These are phyloP conservation scores for Prochilodus magdalenae DNA, from an alignment of 2,113 vertebrate species.

Conservation along the genomic window DNA sequence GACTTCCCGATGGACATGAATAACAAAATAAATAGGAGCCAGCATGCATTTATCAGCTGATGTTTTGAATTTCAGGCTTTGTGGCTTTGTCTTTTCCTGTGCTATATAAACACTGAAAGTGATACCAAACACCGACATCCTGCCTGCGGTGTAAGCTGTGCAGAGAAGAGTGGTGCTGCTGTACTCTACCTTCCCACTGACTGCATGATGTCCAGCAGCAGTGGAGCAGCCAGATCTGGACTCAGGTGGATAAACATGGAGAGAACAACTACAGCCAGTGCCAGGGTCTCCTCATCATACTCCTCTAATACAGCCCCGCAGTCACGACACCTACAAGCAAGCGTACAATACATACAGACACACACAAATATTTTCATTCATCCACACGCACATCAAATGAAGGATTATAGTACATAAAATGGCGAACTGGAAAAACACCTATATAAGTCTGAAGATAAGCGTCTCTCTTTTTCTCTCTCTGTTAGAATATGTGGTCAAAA, in stretches of 20 bases:
- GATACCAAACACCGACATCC: background rate
- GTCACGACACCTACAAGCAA: constrained; percentile 87
- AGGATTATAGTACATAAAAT: too few species aligned
- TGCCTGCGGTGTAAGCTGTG: background rate
- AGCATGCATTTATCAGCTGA: background rate
- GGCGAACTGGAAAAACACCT: too few species aligned
- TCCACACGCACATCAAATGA: too few species aligned
- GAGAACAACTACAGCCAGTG: constrained; percentile 92
- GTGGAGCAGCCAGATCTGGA: constrained; percentile 93
- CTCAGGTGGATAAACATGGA: constrained; percentile 98
- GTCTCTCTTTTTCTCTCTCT: too few species aligned
- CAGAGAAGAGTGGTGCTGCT: background rate
- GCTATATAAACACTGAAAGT: background rate
- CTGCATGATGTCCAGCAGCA: constrained; percentile 97
- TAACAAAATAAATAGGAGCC: background rate
- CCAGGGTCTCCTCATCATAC: constrained; percentile 96
- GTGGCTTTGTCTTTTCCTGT: background rate
- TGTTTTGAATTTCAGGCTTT: constrained; percentile 7
- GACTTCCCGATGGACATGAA: constrained; percentile 38
- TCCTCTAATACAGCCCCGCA: constrained; percentile 96
- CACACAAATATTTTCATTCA: background rate
- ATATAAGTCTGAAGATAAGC: too few species aligned
- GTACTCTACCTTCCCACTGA: constrained; percentile 92
- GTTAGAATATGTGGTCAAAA: too few species aligned
- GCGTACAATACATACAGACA: background rate